phyloP scores from a whole-genome alignment of 2,113 vertebrate species.

The Prochilodus magdalenae region DNA sequence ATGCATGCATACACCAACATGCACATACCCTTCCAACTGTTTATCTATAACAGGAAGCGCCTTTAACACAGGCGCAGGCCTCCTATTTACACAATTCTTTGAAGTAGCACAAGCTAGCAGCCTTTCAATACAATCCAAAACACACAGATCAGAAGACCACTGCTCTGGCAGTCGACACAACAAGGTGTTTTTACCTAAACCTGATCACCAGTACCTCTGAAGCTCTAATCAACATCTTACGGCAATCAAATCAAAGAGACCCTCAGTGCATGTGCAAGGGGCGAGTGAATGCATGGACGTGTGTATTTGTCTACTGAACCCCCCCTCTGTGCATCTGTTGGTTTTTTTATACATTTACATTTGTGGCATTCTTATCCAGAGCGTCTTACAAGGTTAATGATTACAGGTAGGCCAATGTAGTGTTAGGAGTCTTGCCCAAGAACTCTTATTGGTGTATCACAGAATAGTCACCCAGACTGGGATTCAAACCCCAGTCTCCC shows the following conservation, averaged over 20 bases:
- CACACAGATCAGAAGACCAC: conserved; percentile 1
- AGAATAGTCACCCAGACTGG: no score
- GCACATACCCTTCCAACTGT: not conserved
- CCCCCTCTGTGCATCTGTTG: conserved; percentile 3
- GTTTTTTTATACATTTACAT: no score
- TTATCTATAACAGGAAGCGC: conserved; percentile 12
- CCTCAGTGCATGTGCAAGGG: not conserved
- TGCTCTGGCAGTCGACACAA: not conserved
- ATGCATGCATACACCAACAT: not conserved
- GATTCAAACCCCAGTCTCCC: no score
- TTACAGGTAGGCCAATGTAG: no score
- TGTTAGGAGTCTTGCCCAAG: no score
- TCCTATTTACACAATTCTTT: not conserved
- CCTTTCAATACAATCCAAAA: not conserved
- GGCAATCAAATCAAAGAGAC: not conserved
- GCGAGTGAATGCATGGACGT: not conserved
- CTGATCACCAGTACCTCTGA: conserved; percentile 1
- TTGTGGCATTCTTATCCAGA: no score
- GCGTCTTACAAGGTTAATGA: no score
- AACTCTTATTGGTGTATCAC: no score
- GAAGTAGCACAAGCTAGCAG: not conserved
- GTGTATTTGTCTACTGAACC: not conserved
- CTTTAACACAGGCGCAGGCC: not conserved
- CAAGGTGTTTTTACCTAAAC: not conserved
- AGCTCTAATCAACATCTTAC: not conserved